Conservation (phyloP, 2,888 invertebrate genomes). For the Ceramica pisi region DNA sequence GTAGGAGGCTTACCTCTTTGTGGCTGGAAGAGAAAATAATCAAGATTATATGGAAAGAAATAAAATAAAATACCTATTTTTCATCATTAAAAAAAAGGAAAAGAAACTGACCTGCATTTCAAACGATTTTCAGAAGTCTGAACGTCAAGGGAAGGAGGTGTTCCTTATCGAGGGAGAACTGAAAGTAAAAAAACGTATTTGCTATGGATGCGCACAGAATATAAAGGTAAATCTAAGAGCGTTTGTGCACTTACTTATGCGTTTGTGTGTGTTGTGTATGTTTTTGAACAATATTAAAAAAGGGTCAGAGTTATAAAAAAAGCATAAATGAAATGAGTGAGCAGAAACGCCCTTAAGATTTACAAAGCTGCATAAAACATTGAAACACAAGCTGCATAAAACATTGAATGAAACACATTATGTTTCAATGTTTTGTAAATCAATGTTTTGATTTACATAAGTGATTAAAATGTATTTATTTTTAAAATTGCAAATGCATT, state of each 20-base stretch:
- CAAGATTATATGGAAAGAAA: not conserved
- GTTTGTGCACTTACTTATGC: not conserved
- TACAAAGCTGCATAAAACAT: no score
- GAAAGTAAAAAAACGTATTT: not conserved
- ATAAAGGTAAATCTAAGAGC: not conserved
- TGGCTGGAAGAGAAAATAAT: not conserved
- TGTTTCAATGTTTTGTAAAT: no score
- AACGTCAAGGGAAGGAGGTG: not conserved
- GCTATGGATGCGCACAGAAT: not conserved
- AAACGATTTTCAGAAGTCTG: not conserved
- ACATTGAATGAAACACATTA: no score
- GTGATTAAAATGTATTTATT: not conserved
- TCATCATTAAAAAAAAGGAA: no score
- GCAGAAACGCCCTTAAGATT: no score
- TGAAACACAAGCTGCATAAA: no score
- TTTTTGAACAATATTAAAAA: no score
- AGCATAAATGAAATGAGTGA: no score
- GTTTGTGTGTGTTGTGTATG: no score
- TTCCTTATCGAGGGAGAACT: not conserved
- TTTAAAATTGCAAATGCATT: conserved; percentile 1
- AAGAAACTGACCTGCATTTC: conserved; percentile 17
- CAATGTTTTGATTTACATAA: no score
- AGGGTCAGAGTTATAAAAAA: no score
- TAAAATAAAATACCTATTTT: no score
- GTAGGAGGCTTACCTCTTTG: not conserved